Base-by-base conservation (phyloP, 2,888 invertebrate genomes). In the Helleia helle region DNA sequence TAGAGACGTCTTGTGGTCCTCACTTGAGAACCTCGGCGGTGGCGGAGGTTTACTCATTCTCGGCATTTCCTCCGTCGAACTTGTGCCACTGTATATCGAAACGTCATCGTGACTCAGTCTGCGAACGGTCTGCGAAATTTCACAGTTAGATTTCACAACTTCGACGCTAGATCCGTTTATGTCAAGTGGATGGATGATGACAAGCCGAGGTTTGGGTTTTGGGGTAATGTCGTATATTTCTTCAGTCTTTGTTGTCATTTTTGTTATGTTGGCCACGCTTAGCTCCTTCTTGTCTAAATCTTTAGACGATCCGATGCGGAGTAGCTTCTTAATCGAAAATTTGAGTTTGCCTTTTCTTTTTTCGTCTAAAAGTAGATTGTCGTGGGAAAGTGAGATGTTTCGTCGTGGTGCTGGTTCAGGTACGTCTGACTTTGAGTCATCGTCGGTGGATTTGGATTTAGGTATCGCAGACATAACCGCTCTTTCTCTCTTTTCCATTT, bases 151-250 rank as follows among this genome's bases (percentile, higher is more conserved):
- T 63, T 88, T 89, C 47, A 94, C 88, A 25, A 94, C 93, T 63
- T 94, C 93, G 1, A 94, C 93, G 46, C 87, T 91, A 6, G 91
- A 89, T 18, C 93, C 92, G 66, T 94, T 94, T 44, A 95, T 87
- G 59, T 95, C 95, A 54, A 93, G 84, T 8, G 95, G 95, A 85
- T 95, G 95, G 47, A 95, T 94, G 52, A 95, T 95, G 45, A 95
- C 93, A 14, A 94, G 83, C 9, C 93, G 87, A 2, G 92, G 92
- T 59, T 92, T 93, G 4, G 89, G 88, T 56, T 88, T 87, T 4
- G 88, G 88, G 12, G 87, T 86, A 36, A 86, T 71, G 29, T 87
- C 87, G 42, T 74, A 80, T 22, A 87, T 77, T 46, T 89, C 88
- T 48, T 89, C 88, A 36, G 64, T 59, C 58, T 86, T 87, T 31